phyloP scores from a whole-genome alignment of 2,113 vertebrate species.

The Trachemys scripta region DNA sequence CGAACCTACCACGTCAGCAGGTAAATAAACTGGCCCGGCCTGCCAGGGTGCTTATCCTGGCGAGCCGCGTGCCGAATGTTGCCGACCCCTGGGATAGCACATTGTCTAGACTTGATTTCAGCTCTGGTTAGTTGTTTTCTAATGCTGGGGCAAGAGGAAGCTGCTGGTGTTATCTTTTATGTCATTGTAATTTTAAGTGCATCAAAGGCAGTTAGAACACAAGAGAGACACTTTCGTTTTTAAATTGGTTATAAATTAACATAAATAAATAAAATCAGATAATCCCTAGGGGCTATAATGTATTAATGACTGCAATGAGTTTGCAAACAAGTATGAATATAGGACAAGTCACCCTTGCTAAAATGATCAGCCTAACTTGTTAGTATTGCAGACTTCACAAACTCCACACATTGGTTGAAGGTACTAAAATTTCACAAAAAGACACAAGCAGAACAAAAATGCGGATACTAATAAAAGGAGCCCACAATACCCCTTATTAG shows the following conservation, averaged over 20 bases:
- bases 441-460: not conserved
- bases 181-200: not conserved
- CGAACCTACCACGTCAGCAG: no score
- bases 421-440: not conserved
- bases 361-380: conserved; percentile 11
- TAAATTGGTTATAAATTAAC: not conserved
- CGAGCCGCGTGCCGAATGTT: no score
- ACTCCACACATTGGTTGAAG: not conserved
- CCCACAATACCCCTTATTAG: conserved; percentile 10
- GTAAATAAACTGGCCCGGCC: no score
- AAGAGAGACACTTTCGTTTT: not conserved
- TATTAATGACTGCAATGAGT: conserved; percentile 34
- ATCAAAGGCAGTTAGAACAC: not conserved
- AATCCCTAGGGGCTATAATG: not conserved
- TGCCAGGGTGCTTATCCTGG: no score
- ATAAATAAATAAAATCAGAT: not conserved
- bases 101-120: not conserved
- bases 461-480: not conserved
- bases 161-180: not conserved
- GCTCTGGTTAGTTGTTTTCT: conserved; percentile 24
- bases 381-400: not conserved
- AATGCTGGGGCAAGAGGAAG: not conserved
- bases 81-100: not conserved
- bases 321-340: conserved; percentile 1
- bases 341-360: conserved; percentile 13